Base-by-base conservation (phyloP, 2,888 invertebrate genomes). In the Andricus quercusramuli region DNA sequence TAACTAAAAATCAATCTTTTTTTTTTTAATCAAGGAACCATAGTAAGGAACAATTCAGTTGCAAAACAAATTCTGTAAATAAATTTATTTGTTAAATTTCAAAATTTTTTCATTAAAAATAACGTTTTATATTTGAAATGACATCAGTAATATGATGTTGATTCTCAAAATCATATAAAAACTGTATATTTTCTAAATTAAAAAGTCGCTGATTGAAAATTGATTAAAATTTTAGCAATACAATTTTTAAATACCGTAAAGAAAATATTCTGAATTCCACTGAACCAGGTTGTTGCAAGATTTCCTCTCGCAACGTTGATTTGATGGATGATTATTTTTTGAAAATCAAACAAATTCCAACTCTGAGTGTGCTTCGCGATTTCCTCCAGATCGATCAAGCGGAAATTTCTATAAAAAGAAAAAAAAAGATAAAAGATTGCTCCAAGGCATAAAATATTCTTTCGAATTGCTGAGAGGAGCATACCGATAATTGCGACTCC, bases 401-500 rank as follows among this genome's bases (percentile, higher is more conserved):
- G 94, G 80, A 96, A 93, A 82, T 95, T 93, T 86, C 96, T 96
- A 89, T 20, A 93, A 82, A 81, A 29, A 78, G 78, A 78, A 84
- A n/a, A 29, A 29, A 84, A 25, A 81, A 80, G 79, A 47, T 79
- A 77, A 59, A 41, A 37, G 56, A 13, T 56, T 68, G 62, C 29
- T 82, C 66, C 56, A n/a, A 66, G 41, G 80, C 44, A 65, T 13
- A 56, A 66, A 74, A 77, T 29, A 29, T 56, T 56, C n/a, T 66
- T 17, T 67, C 37, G 47, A 77, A 22, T 29, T 79, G 20, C 74
- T 32, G 32, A 37, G 74, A 32, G 20, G n/a, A 37, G 32, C 74
- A 79, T 78, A 95, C 96, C 95, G 95, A 91, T 96, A 98, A 86
- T 96, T 94, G 79, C 94, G 94, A 92, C 95, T 95, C 98, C 98